These are phyloP conservation scores for Platygyra sinensis DNA, from an alignment of 64 coral and sea anemone species.

Conservation along the genomic window DNA sequence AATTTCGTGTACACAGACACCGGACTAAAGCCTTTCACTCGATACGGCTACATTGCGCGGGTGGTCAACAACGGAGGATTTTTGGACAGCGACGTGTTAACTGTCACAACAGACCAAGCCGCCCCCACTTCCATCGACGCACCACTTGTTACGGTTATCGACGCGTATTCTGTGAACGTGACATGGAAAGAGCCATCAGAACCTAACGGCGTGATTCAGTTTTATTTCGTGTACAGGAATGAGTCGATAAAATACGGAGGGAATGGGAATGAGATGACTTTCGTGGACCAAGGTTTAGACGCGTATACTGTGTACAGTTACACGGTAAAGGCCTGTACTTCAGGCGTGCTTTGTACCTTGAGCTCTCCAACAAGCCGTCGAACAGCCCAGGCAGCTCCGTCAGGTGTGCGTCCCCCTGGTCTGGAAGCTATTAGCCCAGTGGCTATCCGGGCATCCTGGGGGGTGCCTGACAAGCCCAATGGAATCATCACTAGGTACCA, in stretches of 20 bases:
- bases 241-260: conserved; percentile 60
- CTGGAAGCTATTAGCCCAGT: conserved; percentile 58
- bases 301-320: conserved; percentile 89
- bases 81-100: conserved; percentile 68
- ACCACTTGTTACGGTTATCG: conserved; percentile 57
- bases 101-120: conserved; percentile 77
- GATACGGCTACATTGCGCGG: conserved; percentile 70
- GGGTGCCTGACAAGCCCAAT: conserved; percentile 80
- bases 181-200: conserved; percentile 76
- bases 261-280: conserved; percentile 31
- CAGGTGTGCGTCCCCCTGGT: conserved; percentile 47
- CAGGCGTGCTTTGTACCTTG: conserved; percentile 62
- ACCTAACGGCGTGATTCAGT: conserved; percentile 81
- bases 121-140: conserved; percentile 63
- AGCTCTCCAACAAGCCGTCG: conserved; percentile 52
- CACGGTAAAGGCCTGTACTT: conserved; percentile 77
- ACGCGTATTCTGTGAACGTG: conserved; percentile 56
- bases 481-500: conserved; percentile 73
- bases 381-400: conserved; percentile 71
- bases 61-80: conserved; percentile 74
- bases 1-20: conserved; percentile 62
- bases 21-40: conserved; percentile 77
- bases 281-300: conserved; percentile 60
- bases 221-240: conserved; percentile 84
- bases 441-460: conserved; percentile 79